Base-by-base conservation (phyloP, 2,797 vertebrate species). In the Lophura swinhoii region DNA sequence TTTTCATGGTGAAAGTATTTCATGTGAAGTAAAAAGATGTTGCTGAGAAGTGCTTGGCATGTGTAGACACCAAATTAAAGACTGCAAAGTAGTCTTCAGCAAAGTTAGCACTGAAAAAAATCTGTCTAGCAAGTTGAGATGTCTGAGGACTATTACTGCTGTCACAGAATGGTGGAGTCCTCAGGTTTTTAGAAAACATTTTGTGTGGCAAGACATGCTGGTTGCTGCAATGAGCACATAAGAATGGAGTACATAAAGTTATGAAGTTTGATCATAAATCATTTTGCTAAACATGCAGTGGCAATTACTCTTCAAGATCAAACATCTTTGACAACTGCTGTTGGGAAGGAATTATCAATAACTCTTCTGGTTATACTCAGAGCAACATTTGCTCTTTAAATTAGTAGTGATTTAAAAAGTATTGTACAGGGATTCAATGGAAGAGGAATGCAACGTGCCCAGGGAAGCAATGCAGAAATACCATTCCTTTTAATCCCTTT, bases 241-340 rank as follows among this genome's bases (percentile, higher is more conserved):
- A 73, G 73, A 71, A 44, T 68, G 77, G 35, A 68, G 26, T 44
- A 58, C 6, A 37, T 39, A 12, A 48, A 91, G 44, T 24, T 94
- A 80, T 64, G 88, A 76, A 24, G 51, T 60, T 77, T 91, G 83
- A 76, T 90, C 39, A 26, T 91, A 91, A 84, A 90, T 90, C 39
- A 51, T 73, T 87, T 83, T 5, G 12, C 39, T 88, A 44, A 93
- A 88, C 31, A 1, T 31, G 31, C 74, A 39, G 73, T 70, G 74
- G 59, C 74, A 88, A 79, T 84, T 86, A 29, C 31, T 78, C 74
- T 41, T 1, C 2, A n/a, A 82, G 74, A 96, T 90, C 90, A 94
- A 93, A 88, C 60, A 17, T 28, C 22, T 90, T 81, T 79, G 29
- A 41, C 53, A 81, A 88, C n/a, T 33, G 26, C 6, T 2, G 7